Conservation (phyloP, 2,797 vertebrate species). For the Takifugu rubripes region DNA sequence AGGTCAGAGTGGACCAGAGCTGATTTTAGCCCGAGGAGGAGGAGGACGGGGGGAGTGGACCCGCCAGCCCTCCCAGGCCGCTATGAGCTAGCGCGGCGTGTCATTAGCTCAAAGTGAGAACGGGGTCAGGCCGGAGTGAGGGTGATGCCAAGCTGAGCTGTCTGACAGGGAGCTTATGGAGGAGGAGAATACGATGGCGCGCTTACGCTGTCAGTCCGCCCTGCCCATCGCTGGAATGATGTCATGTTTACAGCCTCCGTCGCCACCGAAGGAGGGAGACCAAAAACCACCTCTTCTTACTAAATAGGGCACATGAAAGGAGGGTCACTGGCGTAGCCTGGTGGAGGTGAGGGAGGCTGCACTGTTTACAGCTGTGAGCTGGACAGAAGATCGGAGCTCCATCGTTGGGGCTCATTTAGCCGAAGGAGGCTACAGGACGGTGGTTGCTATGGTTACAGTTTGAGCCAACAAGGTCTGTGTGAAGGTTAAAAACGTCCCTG, state of each 20-base stretch:
- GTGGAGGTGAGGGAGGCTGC: too few relatives aligned
- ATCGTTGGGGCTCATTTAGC: too few relatives aligned
- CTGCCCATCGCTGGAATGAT: constrained; percentile 46
- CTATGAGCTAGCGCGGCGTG: not conserved
- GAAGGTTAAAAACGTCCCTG: too few relatives aligned
- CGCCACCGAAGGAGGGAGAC: too few relatives aligned
- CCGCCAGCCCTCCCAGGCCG: constrained; percentile 1
- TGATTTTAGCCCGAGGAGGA: constrained; percentile 5
- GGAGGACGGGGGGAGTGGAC: not conserved
- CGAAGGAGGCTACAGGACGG: too few relatives aligned
- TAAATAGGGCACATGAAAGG: too few relatives aligned
- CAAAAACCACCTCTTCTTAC: too few relatives aligned
- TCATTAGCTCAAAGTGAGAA: constrained; percentile 38
- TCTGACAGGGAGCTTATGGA: constrained; percentile 52
- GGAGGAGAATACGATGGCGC: constrained; percentile 39
- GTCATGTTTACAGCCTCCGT: constrained; percentile 31
- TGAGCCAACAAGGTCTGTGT: too few relatives aligned
- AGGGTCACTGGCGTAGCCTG: too few relatives aligned
- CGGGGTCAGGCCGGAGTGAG: constrained; percentile 33
- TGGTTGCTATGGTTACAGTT: too few relatives aligned
- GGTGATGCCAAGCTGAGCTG: constrained; percentile 49
- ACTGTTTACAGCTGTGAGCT: too few relatives aligned
- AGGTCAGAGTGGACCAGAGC: constrained; percentile 8
- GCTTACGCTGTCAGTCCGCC: constrained; percentile 61
- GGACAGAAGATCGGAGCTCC: too few relatives aligned